Base-by-base conservation (phyloP, 2,113 vertebrate species). In the Sclerurus mexicanus region DNA sequence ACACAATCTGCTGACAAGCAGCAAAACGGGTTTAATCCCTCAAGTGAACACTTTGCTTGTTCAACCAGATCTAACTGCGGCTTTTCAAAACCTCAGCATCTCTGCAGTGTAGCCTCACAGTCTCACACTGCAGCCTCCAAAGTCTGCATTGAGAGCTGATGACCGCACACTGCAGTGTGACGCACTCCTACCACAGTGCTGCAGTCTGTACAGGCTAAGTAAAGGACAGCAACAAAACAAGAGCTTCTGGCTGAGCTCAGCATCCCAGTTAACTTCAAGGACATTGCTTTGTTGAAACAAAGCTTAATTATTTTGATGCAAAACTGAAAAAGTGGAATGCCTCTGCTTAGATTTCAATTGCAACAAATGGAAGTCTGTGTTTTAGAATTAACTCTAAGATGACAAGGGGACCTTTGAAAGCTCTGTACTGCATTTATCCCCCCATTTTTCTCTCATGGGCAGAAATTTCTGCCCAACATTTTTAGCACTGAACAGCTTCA, bases 21-120 rank as follows among this genome's bases (percentile, higher is more conserved):
- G 58, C 21, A 68, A 69, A 86, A 56, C 11, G 27, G 11, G 20
- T 37, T 86, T 49, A 58, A 73, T 69, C n/a, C 15, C 4, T 1
- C 49, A 7, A 3, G 42, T 2, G 28, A 90, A 28, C 10, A 30
- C 14, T 67, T 71, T 62, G 42, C 50, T 82, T 67, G 25, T 39
- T 85, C 78, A 75, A 31, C 10, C 68, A 81, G 23, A 52, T 68
- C 33, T 72, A 56, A 79, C 47, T 76, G 52, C 14, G 2, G 39
- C 33, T 83, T 85, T 88, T 73, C 37, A 37, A 50, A 84, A 69
- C n/a, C 40, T 87, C 85, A 87, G 74, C 66, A 86, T 39, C 46
- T 92, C 91, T 87, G 87, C 80, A 87, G 73, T 50, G 66, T 82
- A 92, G 78, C 88, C 71, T 67, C 94, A 93, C 94, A 89, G 92